A percentile compares a stretch with the other conserved stretches of the same genome.
Conservation (phyloP, 2,888 invertebrate genomes). For the Drosophila cracens region DNA sequence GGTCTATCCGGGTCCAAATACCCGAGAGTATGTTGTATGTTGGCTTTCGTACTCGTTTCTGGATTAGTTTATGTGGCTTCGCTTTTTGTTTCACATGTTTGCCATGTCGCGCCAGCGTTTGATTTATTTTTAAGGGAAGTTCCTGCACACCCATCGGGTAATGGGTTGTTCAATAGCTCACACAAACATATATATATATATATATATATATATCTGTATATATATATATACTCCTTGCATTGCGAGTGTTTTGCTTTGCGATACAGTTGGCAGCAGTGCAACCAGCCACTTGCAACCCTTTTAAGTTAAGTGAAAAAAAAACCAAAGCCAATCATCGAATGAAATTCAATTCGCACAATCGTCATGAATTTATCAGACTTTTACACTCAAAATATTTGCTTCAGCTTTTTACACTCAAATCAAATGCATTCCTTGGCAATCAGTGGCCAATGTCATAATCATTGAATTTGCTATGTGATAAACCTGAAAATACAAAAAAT, state of each 20-base stretch:
- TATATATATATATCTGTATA: neutral
- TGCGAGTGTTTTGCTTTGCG: constrained; percentile 8
- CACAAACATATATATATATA: neutral
- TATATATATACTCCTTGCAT: neutral
- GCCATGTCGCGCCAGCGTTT: constrained; percentile 58
- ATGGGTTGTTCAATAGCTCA: constrained; percentile 20
- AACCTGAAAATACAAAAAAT: neutral
- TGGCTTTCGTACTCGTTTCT: constrained; percentile 27
- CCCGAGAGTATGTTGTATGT: constrained; percentile 49
- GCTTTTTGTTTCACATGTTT: constrained; percentile 35
- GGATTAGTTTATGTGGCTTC: constrained; percentile 54
- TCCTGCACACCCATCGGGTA: constrained; percentile 27
- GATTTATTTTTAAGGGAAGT: constrained; percentile 67
- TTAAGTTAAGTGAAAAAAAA: constrained; percentile 43
- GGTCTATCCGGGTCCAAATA: constrained; percentile 15
- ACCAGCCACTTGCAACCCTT: constrained; percentile 39
- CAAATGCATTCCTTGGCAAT: neutral
- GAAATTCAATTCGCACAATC: constrained; percentile 41
- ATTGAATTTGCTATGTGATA: neutral
- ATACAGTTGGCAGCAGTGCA: constrained; percentile 21
- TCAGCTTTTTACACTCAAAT: neutral
- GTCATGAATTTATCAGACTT: neutral
- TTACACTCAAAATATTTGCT: neutral
- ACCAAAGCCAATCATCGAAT: constrained; percentile 51
- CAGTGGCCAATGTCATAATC: neutral